phyloP scores from a whole-genome alignment of 2,888 invertebrate species.

The Eugnorisma glareosa region DNA sequence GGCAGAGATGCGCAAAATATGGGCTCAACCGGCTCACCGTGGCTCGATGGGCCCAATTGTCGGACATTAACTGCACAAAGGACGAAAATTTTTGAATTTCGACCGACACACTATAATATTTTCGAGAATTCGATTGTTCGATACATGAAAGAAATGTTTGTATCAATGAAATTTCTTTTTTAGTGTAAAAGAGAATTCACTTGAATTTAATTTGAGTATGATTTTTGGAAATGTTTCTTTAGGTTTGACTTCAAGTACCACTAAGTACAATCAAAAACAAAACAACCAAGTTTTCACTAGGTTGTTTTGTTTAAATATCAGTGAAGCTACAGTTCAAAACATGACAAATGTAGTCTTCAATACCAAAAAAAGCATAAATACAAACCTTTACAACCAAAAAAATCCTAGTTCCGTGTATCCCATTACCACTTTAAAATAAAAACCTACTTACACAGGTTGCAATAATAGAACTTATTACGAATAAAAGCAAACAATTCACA shows the following conservation, averaged over 20 bases:
- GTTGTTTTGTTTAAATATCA: background rate
- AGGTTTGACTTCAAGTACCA: no score
- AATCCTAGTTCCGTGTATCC: background rate
- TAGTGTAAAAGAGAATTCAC: background rate
- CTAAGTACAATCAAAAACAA: no score
- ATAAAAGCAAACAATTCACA: background rate
- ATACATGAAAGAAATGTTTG: conserved; percentile 67
- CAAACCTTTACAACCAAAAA: background rate
- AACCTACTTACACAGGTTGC: background rate
- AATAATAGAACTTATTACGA: background rate
- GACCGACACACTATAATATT: conserved; percentile 43
- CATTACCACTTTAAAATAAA: background rate
- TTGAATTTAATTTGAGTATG: background rate
- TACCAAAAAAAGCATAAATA: background rate
- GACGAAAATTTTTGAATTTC: conserved; percentile 43
- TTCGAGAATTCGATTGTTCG: conserved; percentile 62
- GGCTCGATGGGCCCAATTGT: conserved; percentile 67
- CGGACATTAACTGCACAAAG: conserved; percentile 69
- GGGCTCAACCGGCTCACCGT: conserved; percentile 60
- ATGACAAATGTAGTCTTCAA: background rate
- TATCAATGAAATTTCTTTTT: conserved; percentile 67
- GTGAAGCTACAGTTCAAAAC: background rate
- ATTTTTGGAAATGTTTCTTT: background rate
- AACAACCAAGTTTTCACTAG: no score
- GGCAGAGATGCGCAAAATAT: conserved; percentile 82